Evolutionary conservation across 2,113 vertebrate genomes (phyloP).

Genomic region (Pangasianodon gigas): DNA sequence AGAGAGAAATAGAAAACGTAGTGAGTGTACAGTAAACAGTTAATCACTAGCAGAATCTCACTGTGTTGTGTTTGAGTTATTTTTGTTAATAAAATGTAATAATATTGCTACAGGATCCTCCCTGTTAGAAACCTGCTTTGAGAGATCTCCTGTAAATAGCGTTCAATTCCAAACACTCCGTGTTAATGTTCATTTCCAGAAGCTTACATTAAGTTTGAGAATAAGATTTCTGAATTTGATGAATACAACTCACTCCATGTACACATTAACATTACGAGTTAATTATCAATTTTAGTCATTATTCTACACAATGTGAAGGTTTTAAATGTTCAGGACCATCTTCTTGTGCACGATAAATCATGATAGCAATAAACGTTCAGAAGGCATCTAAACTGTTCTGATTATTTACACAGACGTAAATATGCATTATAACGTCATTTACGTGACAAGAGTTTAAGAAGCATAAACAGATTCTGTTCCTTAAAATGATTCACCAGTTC

Average conservation of each 20-base stretch:
- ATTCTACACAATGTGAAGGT: neutral
- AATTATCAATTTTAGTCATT: neutral
- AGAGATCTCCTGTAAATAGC: neutral
- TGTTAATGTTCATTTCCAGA: neutral
- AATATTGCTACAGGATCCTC: neutral
- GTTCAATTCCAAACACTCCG: neutral
- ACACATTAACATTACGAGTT: neutral
- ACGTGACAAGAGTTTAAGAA: neutral
- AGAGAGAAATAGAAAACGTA: neutral
- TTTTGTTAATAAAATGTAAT: neutral
- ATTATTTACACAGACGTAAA: slow-evolving; percentile 38
- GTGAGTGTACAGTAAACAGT: neutral
- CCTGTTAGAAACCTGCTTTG: neutral
- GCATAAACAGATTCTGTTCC: neutral
- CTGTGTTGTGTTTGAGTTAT: neutral
- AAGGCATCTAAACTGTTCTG: neutral
- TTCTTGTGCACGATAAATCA: neutral
- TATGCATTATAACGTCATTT: neutral
- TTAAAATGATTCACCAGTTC: neutral
- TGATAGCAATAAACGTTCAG: neutral
- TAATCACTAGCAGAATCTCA: neutral
- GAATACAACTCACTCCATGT: neutral
- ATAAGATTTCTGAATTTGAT: neutral
- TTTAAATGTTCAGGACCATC: neutral
- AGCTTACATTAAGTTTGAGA: neutral